These are phyloP conservation scores for Rhamphomyia laevipes DNA, from an alignment of 2,888 invertebrate genomes.

Conservation along the genomic window DNA sequence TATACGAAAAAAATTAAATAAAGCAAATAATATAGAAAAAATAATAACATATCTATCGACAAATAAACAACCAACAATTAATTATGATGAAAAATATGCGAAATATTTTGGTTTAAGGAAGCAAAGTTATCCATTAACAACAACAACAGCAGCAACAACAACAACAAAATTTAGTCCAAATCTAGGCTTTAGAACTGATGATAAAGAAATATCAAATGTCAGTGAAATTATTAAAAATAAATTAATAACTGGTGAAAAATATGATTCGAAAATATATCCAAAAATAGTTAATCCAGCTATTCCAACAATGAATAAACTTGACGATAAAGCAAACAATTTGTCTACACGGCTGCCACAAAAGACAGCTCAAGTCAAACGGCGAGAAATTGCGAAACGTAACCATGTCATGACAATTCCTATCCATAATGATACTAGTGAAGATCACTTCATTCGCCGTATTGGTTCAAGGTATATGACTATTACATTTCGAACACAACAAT, in stretches of 20 bases:
- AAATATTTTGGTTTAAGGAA: slow-evolving; percentile 30
- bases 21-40: too few species aligned
- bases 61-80: too few species aligned
- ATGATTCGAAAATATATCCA: too few species aligned
- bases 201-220: background rate
- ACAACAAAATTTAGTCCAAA: slow-evolving; percentile 2
- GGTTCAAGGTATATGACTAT: background rate
- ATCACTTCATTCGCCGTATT: background rate
- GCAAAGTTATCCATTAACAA: slow-evolving; percentile 7
- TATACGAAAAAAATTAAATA: too few species aligned
- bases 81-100: slow-evolving; percentile 23
- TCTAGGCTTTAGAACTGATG: background rate
- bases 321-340: background rate
- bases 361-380: slow-evolving; percentile 17
- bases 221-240: too few species aligned
- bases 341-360: background rate
- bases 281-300: background rate
- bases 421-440: slow-evolving; percentile 1
- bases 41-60: too few species aligned
- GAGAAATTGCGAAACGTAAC: slow-evolving; percentile 25
- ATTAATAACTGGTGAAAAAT: too few species aligned
- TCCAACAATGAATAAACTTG: background rate
- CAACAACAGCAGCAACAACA: slow-evolving; percentile 10
- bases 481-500: background rate
- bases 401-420: slow-evolving; percentile 24